Conservation (phyloP, 2,113 vertebrate species). For the Asarcornis scutulata region DNA sequence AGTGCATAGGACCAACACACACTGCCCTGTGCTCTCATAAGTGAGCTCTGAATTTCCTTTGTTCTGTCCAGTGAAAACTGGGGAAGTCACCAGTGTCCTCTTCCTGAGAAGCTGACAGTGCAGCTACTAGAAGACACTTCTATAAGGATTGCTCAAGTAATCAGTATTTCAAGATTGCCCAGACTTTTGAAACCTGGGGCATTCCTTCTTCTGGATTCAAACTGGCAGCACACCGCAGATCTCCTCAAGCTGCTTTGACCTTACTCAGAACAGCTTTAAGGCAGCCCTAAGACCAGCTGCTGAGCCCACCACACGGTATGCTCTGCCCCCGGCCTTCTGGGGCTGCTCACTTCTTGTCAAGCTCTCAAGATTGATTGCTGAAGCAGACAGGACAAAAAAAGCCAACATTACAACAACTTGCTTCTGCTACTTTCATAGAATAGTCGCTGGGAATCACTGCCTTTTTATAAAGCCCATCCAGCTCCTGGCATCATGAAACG, state of each 20-base stretch:
- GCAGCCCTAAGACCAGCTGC: neutral
- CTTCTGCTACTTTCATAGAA: neutral
- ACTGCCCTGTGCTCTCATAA: neutral
- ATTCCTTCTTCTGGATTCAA: neutral
- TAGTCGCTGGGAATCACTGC: neutral
- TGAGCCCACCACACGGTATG: neutral
- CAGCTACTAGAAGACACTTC: neutral
- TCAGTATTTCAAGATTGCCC: neutral
- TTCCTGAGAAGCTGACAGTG: neutral
- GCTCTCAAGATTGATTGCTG: neutral
- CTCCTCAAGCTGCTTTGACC: neutral
- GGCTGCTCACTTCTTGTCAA: neutral
- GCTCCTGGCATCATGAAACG: neutral
- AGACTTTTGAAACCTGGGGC: neutral
- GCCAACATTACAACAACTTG: fast-evolving
- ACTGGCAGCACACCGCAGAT: neutral
- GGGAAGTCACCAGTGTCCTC: neutral
- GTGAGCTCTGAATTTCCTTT: neutral
- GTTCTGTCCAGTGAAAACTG: neutral
- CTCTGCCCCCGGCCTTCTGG: neutral
- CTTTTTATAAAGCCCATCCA: neutral
- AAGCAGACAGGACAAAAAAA: neutral
- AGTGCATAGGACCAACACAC: neutral
- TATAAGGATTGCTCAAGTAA: neutral
- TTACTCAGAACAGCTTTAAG: neutral